Conservation (phyloP, 2,888 invertebrate genomes). For the Cataglyphis altisquamis region DNA sequence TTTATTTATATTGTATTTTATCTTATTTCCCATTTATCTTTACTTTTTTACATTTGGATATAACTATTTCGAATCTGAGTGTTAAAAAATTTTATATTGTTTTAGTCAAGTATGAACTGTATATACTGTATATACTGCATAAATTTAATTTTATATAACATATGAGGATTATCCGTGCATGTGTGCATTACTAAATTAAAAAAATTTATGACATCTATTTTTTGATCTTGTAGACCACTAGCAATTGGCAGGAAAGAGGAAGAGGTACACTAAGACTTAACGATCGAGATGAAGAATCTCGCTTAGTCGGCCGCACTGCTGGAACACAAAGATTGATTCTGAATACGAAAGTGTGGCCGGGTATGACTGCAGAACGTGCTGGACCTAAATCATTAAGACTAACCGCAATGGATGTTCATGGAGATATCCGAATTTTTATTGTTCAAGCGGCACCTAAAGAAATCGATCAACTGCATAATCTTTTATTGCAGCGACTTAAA, state of each 20-base stretch:
- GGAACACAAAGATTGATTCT: conserved; percentile 96
- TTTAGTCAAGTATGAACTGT: not conserved
- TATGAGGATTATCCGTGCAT: too few relatives aligned
- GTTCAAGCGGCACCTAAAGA: conserved; percentile 91
- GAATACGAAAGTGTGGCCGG: conserved; percentile 97
- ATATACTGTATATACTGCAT: not conserved
- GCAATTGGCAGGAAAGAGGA: conserved; percentile 96
- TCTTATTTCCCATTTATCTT: too few relatives aligned
- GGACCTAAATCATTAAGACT: conserved; percentile 95
- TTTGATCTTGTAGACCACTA: conserved; percentile 86
- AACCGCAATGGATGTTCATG: conserved; percentile 94
- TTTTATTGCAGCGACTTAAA: conserved; percentile 89
- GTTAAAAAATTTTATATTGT: too few relatives aligned
- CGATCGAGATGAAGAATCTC: conserved; percentile 89
- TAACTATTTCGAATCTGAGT: too few relatives aligned
- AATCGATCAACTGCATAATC: conserved; percentile 89
- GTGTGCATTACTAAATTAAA: not conserved
- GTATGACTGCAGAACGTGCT: conserved; percentile 96
- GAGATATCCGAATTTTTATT: conserved; percentile 95
- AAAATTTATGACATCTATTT: not conserved
- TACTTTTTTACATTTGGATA: too few relatives aligned
- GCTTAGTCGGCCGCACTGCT: conserved; percentile 95
- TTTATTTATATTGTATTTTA: too few relatives aligned
- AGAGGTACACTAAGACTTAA: conserved; percentile 96
- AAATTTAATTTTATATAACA: too few relatives aligned